phyloP scores from a whole-genome alignment of 2,888 invertebrate genomes.

The Sepiola atlantica region DNA sequence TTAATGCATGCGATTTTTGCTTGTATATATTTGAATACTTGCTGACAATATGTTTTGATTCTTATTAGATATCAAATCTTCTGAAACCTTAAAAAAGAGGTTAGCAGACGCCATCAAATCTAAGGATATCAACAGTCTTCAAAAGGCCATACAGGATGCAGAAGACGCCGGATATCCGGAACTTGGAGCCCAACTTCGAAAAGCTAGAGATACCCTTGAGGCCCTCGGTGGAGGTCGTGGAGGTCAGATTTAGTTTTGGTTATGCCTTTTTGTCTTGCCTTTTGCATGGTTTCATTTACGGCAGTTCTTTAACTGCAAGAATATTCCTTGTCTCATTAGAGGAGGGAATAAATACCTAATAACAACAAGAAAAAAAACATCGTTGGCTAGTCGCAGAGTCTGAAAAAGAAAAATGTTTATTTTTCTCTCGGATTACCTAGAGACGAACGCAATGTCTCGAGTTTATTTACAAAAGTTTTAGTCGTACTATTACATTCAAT shows the following conservation, averaged over 20 bases:
- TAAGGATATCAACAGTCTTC: not conserved
- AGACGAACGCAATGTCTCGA: not conserved
- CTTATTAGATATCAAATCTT: slow-evolving; percentile 33
- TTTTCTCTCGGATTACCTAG: not conserved
- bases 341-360: not conserved
- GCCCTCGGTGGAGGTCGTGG: slow-evolving; percentile 38
- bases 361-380: not conserved
- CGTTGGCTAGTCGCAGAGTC: not conserved
- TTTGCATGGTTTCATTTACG: not conserved
- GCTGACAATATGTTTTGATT: not conserved
- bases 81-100: not conserved
- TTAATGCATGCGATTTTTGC: not conserved
- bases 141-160: not conserved
- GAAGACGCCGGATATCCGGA: slow-evolving; percentile 36
- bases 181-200: slow-evolving; percentile 24
- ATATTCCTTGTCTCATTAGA: not conserved
- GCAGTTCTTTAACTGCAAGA: not conserved
- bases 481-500: too few relatives aligned
- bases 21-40: not conserved
- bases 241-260: not conserved
- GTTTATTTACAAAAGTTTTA: not conserved
- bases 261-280: not conserved
- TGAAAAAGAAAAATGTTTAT: not conserved
- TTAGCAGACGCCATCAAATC: not conserved
- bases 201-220: slow-evolving; percentile 40